Percentiles rank a stretch among this genome's conserved stretches.
These are phyloP conservation scores for Cygnus buccinator DNA, from an alignment of 2,113 vertebrate genomes.

Conservation along the genomic window DNA sequence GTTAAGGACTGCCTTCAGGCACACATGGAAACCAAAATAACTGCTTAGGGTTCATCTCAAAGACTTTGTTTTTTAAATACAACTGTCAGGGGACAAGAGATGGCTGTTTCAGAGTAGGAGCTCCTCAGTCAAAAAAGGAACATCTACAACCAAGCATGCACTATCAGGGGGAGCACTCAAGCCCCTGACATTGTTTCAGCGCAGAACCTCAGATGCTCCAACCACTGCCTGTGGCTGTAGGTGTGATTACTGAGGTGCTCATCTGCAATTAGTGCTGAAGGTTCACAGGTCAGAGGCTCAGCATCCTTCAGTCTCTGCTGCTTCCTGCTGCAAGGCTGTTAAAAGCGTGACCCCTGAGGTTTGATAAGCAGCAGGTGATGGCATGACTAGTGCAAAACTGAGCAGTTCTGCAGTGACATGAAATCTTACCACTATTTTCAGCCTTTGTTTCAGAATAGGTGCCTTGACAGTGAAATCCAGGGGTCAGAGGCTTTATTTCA, in stretches of 20 bases:
- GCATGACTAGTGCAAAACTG: not conserved
- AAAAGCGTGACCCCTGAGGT: not conserved
- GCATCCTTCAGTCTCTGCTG: not conserved
- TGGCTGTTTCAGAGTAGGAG: not conserved
- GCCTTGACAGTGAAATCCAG: not conserved
- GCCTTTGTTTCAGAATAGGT: not conserved
- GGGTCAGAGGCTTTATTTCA: not conserved
- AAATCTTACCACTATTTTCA: not conserved
- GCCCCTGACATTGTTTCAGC: not conserved
- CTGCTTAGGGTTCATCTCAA: not conserved
- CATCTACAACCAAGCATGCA: rapidly evolving
- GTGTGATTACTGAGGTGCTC: not conserved
- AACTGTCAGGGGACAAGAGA: not conserved
- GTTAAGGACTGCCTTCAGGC: not conserved
- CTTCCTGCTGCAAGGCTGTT: not conserved
- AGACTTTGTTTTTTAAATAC: not conserved
- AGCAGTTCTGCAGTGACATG: not conserved
- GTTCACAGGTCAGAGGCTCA: not conserved
- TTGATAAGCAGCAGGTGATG: rapidly evolving
- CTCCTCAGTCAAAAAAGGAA: not conserved
- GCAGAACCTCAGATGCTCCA: not conserved
- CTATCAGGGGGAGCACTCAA: not conserved
- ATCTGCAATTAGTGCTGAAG: too few species aligned
- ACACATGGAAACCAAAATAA: not conserved
- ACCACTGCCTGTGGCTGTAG: not conserved